phyloP scores from a whole-genome alignment of 2,113 vertebrate species.

The Verasper variegatus region DNA sequence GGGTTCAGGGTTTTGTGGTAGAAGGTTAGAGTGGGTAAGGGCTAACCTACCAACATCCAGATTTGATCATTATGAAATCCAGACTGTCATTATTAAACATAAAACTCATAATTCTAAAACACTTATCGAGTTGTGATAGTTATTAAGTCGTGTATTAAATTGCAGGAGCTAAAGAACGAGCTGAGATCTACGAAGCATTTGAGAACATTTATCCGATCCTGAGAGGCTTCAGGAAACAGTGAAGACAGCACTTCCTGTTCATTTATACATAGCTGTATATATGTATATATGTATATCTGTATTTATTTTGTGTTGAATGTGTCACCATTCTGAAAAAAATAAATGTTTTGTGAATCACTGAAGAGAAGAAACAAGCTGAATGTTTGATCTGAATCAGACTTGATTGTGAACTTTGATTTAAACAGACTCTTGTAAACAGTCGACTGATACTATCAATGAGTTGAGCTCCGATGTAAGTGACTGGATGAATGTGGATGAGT shows the following conservation, averaged over 20 bases:
- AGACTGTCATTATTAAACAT: too few relatives aligned
- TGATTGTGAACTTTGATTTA: too few relatives aligned
- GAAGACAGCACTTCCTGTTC: constrained; percentile 38
- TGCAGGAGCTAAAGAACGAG: constrained; percentile 94
- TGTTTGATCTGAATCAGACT: neutral
- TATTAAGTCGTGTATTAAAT: neutral
- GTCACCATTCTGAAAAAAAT: neutral
- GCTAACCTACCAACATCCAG: too few relatives aligned
- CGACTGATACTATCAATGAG: too few relatives aligned
- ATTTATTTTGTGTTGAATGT: constrained; percentile 4
- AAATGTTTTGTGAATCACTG: constrained; percentile 1
- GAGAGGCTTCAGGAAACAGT: constrained; percentile 92
- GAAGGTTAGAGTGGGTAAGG: too few relatives aligned
- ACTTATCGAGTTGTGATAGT: too few relatives aligned
- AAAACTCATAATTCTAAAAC: too few relatives aligned
- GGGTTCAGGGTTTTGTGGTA: too few relatives aligned
- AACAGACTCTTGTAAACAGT: too few relatives aligned
- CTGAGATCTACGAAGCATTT: constrained; percentile 96
- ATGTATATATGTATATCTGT: neutral
- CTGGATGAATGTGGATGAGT: too few relatives aligned
- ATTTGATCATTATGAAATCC: too few relatives aligned
- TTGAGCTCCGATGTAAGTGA: too few relatives aligned
- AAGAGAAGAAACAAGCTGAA: neutral
- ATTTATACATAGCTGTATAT: neutral
- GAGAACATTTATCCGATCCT: constrained; percentile 99